Conservation (phyloP, 2,888 invertebrate species). For the Heliothis peltigera region DNA sequence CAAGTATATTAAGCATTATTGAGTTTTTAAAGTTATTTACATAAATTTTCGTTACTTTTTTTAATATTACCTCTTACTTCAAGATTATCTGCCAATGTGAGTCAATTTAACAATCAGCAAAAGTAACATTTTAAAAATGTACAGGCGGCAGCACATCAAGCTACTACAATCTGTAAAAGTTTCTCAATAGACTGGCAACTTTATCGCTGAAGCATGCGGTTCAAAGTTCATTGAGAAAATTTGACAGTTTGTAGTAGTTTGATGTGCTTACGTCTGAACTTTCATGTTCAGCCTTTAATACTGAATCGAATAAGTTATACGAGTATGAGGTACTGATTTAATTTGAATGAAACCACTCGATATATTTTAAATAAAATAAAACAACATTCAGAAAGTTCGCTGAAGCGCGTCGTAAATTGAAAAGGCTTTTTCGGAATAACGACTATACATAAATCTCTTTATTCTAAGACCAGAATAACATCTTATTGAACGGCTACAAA, state of each 20-base stretch:
- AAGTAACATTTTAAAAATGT: background rate
- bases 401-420: slow-evolving; percentile 5
- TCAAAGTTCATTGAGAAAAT: too few species aligned
- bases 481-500: slow-evolving; percentile 21
- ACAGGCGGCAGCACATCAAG: too few species aligned
- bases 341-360: slow-evolving; percentile 4
- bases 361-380: slow-evolving; percentile 5
- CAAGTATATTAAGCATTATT: too few species aligned
- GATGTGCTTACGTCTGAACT: too few species aligned
- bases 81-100: too few species aligned
- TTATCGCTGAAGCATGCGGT: too few species aligned
- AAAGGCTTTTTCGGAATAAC: slow-evolving; percentile 15
- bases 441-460: slow-evolving; percentile 18
- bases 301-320: slow-evolving; percentile 1
- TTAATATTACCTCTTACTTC: too few species aligned
- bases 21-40: background rate
- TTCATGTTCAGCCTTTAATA: background rate
- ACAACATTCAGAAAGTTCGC: slow-evolving; percentile 11
- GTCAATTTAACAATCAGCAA: background rate
- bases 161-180: too few species aligned
- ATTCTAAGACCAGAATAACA: slow-evolving; percentile 11
- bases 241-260: too few species aligned
- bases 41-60: too few species aligned
- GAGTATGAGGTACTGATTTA: background rate
- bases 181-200: too few species aligned